A percentile compares a stretch with the other conserved stretches of the same genome.
Conservation (phyloP, 2,113 vertebrate species). For the Catharus bicknelli region DNA sequence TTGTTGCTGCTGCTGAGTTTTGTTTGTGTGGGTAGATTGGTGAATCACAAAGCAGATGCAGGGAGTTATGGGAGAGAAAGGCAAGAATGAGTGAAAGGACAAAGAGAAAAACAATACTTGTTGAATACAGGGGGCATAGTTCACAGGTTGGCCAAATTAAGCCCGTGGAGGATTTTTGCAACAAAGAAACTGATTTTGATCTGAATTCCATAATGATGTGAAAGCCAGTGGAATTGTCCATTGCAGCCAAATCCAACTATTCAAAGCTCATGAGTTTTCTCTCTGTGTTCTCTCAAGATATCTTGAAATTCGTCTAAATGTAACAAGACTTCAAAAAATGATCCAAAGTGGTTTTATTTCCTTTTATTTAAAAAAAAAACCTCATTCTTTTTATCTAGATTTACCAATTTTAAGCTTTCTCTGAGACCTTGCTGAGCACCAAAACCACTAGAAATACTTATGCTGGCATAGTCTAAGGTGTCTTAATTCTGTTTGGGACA, state of each 20-base stretch:
- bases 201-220: neutral
- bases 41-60: neutral
- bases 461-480: fast-evolving
- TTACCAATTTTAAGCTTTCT: neutral
- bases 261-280: neutral
- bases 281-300: neutral
- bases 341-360: neutral
- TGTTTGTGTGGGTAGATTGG: neutral
- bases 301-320: neutral
- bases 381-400: neutral
- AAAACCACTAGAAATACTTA: neutral
- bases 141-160: neutral
- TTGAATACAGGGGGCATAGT: neutral
- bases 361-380: neutral
- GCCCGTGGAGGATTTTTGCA: neutral
- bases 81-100: neutral
- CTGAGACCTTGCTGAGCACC: neutral
- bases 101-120: neutral
- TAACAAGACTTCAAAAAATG: neutral
- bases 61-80: neutral
- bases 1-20: neutral
- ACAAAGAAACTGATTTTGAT: neutral
- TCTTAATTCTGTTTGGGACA: neutral
- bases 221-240: neutral
- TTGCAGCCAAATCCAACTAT: neutral